Base-by-base conservation (phyloP, 2,888 invertebrate species). In the Chrysomela aeneicollis region DNA sequence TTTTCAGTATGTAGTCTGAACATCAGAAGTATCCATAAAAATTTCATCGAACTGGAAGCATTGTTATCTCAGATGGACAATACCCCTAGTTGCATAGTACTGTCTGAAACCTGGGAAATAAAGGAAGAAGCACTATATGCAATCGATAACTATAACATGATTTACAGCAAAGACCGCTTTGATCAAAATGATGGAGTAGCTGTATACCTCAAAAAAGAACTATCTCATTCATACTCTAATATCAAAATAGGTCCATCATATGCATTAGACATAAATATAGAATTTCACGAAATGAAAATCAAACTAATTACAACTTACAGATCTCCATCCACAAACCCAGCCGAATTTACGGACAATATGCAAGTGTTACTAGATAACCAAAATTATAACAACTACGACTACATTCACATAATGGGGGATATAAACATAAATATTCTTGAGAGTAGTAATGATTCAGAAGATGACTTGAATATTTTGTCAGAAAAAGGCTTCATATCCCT, bases 81-180 rank as follows among this genome's bases (percentile, higher is more conserved):
- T 42, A 6, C 42, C 8, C 42, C 42, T 15, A 42, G 42, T 17
- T 42, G 42, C 10, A 42, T 42, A 2, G 17, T 42, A 4, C 17
- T 42, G 42, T 42, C 42, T 42, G 42, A 42, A 42, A 42, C 42
- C 42, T 42, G 42, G 42, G 42, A 42, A 42, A 42, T 42, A 42
- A 42, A 42, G 10, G 10, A 42, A 3, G 10, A 42, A 17, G 8
- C 35, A 35, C 4, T 42, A 42, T 42, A 10, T 3, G 3, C 4
- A 4, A 42, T 42, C 4, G 17, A 17, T 6, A 42, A 42, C 10
- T 42, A 42, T 9, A 9, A 42, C 42, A 42, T 42, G 42, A 17
- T 42, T 9, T 10, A 42, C 17, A 42, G 5, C 5, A 42, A 42
- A 42, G 8, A 3, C 10, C 17, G 42, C 5, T 10, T 17, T 10